Conservation (phyloP, 2,797 vertebrate species). For the Coranthus polyacanthus region DNA sequence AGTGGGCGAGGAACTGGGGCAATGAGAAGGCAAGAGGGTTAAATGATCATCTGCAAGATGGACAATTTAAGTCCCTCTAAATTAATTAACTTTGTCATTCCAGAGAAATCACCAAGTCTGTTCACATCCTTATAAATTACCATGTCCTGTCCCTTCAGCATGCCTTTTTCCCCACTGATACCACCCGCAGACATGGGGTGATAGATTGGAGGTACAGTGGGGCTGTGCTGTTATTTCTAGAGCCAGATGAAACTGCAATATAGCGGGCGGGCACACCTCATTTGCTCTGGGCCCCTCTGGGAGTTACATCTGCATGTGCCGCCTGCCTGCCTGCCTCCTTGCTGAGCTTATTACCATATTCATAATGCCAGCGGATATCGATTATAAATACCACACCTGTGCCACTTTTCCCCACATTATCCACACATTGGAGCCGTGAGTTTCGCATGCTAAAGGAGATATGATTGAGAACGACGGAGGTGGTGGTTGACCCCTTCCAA, state of each 20-base stretch:
- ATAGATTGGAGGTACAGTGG: slow-evolving; percentile 74
- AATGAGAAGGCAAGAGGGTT: slow-evolving; percentile 57
- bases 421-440: slow-evolving; percentile 28
- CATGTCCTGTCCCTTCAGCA: slow-evolving; percentile 58
- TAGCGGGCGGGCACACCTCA: slow-evolving; percentile 78
- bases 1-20: slow-evolving; percentile 42
- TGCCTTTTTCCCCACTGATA: slow-evolving; percentile 67
- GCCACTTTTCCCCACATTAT: slow-evolving; percentile 61
- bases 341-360: slow-evolving; percentile 81
- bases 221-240: slow-evolving; percentile 78
- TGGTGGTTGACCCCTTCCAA: slow-evolving; percentile 45
- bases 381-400: slow-evolving; percentile 82
- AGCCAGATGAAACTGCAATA: slow-evolving; percentile 80
- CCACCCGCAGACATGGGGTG: slow-evolving; percentile 68
- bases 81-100: slow-evolving; percentile 79
- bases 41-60: slow-evolving; percentile 72
- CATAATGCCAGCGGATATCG: slow-evolving; percentile 78
- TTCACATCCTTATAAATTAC: slow-evolving; percentile 73
- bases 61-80: slow-evolving; percentile 66
- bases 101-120: slow-evolving; percentile 67
- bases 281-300: slow-evolving; percentile 78
- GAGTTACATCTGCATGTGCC: slow-evolving; percentile 78
- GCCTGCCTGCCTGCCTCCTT: slow-evolving; percentile 65
- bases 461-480: slow-evolving; percentile 44
- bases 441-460: slow-evolving; percentile 22